Conservation (phyloP, 2,797 vertebrate genomes). For the Rhynchonycteris naso region DNA sequence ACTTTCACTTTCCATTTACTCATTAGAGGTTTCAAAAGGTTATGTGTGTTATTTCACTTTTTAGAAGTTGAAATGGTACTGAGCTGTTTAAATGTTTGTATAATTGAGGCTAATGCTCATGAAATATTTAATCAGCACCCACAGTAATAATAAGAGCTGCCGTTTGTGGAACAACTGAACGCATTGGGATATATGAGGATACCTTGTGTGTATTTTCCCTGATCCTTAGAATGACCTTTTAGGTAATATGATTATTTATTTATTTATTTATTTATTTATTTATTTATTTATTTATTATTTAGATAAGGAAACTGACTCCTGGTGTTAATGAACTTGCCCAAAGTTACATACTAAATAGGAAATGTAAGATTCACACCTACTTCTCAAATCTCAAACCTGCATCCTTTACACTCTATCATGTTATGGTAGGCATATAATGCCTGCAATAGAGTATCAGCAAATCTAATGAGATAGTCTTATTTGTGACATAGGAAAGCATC, state of each 20-base stretch:
- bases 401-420: background rate
- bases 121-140: conserved; percentile 5
- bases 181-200: background rate
- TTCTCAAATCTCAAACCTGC: background rate
- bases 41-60: conserved; percentile 6
- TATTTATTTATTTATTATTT: background rate
- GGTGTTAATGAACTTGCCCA: background rate
- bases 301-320: background rate
- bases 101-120: background rate
- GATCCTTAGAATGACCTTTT: background rate
- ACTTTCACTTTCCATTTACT: conserved; percentile 53
- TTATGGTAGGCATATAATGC: background rate
- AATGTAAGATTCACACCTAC: background rate
- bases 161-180: background rate
- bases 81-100: conserved; percentile 11
- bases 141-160: background rate
- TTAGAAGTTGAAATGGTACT: conserved; percentile 27
- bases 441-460: background rate
- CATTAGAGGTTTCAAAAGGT: conserved; percentile 52
- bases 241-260: background rate
- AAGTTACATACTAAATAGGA: background rate
- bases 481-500: background rate
- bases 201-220: background rate
- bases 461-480: background rate
- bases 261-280: no score